Evolutionary conservation across 1,140 invertebrate genomes (phyloP).

Genomic region (Drosophila kohkoa): DNA sequence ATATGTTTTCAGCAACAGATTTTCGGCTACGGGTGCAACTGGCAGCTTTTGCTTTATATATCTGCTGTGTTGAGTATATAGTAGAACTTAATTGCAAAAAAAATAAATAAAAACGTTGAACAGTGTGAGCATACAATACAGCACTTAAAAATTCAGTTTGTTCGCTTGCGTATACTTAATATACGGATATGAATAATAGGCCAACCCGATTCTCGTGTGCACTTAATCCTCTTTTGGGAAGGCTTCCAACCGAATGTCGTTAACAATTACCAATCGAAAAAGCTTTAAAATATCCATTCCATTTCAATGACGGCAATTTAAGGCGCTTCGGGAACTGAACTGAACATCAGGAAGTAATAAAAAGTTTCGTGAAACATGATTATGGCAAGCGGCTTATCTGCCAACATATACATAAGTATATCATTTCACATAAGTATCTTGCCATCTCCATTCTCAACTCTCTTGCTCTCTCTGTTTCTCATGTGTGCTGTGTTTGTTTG

Average conservation of each 20-base stretch:
- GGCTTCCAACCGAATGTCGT: conserved; percentile 5
- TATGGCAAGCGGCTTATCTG: conserved; percentile 71
- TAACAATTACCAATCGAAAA: conserved; percentile 60
- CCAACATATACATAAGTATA: conserved; percentile 39
- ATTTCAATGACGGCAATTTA: conserved; percentile 54
- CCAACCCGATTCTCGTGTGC: neutral
- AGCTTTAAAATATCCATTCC: conserved; percentile 67
- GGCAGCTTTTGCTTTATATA: conserved; percentile 8
- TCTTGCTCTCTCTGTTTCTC: neutral
- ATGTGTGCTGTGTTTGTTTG: conserved; percentile 9
- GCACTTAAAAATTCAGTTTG: conserved; percentile 11
- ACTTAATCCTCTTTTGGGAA: conserved; percentile 13
- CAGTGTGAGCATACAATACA: neutral
- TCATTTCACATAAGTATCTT: conserved; percentile 51
- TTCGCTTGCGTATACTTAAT: neutral
- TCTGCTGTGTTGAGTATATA: no score
- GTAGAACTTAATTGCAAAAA: conserved; percentile 16
- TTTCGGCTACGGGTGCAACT: conserved; percentile 14
- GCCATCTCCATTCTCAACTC: conserved; percentile 3
- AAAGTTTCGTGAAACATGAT: conserved; percentile 71
- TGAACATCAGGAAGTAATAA: conserved; percentile 70
- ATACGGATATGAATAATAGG: conserved; percentile 2
- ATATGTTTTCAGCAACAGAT: conserved; percentile 15
- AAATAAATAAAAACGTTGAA: neutral
- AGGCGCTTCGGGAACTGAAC: conserved; percentile 28